Base-by-base conservation (phyloP, 1,140 invertebrate genomes). In the Drosophila neocordata region DNA sequence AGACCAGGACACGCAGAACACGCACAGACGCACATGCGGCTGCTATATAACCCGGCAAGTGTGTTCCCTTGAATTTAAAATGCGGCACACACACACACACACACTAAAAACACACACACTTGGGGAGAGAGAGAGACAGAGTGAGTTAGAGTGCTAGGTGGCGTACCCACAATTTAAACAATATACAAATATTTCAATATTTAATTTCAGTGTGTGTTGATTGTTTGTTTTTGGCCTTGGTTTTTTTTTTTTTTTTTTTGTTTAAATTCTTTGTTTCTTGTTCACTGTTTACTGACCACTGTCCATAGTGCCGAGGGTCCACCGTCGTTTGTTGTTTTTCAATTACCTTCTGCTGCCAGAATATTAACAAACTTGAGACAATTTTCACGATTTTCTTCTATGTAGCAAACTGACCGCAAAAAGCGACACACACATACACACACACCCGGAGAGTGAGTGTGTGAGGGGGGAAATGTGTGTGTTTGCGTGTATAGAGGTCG, bases 151-250 rank as follows among this genome's bases (percentile, higher is more conserved):
- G 13, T 7, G 13, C 6, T 13, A 8, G 1, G 4, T 2, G 7
- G 15, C 41, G 38, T 13, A 18, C 41, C 22, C 72, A 68, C 72
- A 75, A 75, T 75, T 75, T 75, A 38, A 38, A 35, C 11, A 27
- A 34, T 57, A 38, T 57, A 65, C 71, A 68, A 75, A 75, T 75
- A 75, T 62, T 68, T 68, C 60, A 75, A 75, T 75, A 75, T 75
- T 75, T 62, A 52, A 75, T 75, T 68, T 75, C 22, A 41, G 31
- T 48, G 51, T 48, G 51, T 27, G 71, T 58, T 68, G 64, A 75
- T 75, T 75, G 72, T 76, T 76, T 63, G 35, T 35, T n/a, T 69
- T 76, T 44, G 55, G 41, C 37, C 51, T 63, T 73, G 38, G 18
- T 65, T 31, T 41, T 53, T 73, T 65, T 37, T 48, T 9, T 48